These are phyloP conservation scores for Phyllotreta cruciferae DNA, from an alignment of 2,888 invertebrate genomes.

Conservation along the genomic window DNA sequence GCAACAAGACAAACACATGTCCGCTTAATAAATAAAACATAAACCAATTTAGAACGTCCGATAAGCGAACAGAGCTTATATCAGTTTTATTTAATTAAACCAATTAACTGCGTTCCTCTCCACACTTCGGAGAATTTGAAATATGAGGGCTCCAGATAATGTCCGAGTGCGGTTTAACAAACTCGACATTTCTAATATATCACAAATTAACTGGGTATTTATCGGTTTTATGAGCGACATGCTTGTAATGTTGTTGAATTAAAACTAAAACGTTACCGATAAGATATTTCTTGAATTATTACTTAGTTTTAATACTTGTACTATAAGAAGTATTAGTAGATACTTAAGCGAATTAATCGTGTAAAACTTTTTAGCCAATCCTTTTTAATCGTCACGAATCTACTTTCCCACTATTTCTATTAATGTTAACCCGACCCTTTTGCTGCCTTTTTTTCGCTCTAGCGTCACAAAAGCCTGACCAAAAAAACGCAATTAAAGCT, in stretches of 20 bases:
- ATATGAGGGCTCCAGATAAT: constrained; percentile 20
- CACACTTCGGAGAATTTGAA: constrained; percentile 21
- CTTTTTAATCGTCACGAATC: constrained; percentile 7
- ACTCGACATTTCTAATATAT: background rate
- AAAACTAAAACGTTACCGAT: no score
- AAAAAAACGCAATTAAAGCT: constrained; percentile 29
- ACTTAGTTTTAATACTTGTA: no score
- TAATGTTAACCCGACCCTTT: constrained; percentile 5
- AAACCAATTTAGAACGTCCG: constrained; percentile 19
- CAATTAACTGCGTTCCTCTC: constrained; percentile 21
- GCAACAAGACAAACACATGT: constrained; percentile 18
- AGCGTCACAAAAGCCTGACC: background rate
- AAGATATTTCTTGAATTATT: no score
- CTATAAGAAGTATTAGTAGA: no score
- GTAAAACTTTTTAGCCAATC: background rate
- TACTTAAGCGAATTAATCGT: no score
- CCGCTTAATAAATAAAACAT: constrained; percentile 25
- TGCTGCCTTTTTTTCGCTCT: background rate
- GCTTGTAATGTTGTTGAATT: no score
- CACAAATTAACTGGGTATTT: constrained; percentile 3
- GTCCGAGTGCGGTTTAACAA: constrained; percentile 3
- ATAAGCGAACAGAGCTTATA: constrained; percentile 13
- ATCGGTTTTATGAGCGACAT: no score
- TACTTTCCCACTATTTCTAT: constrained; percentile 5
- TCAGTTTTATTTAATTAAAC: constrained; percentile 27